Conservation (phyloP, 2,113 vertebrate genomes). For the Chaenocephalus aceratus region DNA sequence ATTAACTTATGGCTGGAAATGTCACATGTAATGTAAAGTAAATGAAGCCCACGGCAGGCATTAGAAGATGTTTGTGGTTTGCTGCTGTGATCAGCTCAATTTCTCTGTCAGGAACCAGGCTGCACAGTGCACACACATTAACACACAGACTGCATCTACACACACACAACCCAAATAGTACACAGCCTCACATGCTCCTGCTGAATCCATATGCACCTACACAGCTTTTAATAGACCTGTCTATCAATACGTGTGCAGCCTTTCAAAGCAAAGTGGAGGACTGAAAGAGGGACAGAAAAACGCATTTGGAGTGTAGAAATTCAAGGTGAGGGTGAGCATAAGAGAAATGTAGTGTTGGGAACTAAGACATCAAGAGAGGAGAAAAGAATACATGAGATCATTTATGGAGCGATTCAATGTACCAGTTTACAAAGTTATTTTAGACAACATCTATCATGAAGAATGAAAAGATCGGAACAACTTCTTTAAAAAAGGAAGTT, state of each 20-base stretch:
- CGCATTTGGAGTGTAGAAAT: neutral
- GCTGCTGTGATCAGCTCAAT: slow-evolving; percentile 25
- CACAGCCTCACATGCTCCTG: neutral
- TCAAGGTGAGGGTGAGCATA: neutral
- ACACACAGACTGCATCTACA: neutral
- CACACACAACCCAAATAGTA: neutral
- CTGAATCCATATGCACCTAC: slow-evolving; percentile 24
- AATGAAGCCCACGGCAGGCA: slow-evolving; percentile 24
- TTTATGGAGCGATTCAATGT: neutral
- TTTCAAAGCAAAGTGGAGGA: slow-evolving; percentile 11
- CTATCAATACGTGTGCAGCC: slow-evolving; percentile 31
- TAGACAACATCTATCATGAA: neutral
- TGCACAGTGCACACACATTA: slow-evolving; percentile 7
- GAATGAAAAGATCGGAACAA: neutral
- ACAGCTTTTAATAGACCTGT: slow-evolving; percentile 63
- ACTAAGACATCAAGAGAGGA: slow-evolving; percentile 1
- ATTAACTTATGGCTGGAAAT: slow-evolving; percentile 38
- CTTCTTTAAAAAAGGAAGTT: neutral
- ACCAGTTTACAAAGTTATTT: neutral
- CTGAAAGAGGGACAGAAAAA: neutral
- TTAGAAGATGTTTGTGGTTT: slow-evolving; percentile 29
- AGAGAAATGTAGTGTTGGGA: neutral
- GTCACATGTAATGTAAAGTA: slow-evolving; percentile 37
- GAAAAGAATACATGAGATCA: neutral
- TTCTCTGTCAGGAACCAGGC: neutral